phyloP scores from a whole-genome alignment of 2,797 vertebrate genomes.

The Pelobates cultripes region DNA sequence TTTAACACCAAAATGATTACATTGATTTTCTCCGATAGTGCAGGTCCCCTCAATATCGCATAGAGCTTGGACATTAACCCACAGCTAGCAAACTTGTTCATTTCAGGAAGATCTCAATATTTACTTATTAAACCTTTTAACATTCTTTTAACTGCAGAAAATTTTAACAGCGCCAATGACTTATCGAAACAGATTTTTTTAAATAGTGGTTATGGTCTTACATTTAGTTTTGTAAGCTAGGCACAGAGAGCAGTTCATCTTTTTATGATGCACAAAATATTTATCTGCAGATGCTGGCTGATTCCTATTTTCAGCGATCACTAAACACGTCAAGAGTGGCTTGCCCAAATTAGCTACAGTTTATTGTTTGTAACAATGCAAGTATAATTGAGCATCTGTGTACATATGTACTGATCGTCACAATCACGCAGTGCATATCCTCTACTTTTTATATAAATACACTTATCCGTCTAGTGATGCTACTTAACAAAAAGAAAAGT shows the following conservation, averaged over 20 bases:
- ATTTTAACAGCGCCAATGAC: too few species aligned
- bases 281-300: neutral
- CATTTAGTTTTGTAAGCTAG: too few species aligned
- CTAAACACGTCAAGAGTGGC: neutral
- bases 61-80: too few species aligned
- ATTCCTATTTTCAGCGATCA: neutral
- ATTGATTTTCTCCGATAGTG: too few species aligned
- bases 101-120: too few species aligned
- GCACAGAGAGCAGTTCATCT: neutral
- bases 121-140: too few species aligned
- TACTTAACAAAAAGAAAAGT: neutral
- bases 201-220: too few species aligned
- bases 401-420: neutral
- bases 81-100: too few species aligned
- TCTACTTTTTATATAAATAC: slow-evolving; percentile 1
- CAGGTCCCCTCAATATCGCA: too few species aligned
- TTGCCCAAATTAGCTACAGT: neutral
- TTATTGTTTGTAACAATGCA: neutral
- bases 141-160: too few species aligned
- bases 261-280: neutral
- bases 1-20: too few species aligned
- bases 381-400: neutral
- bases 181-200: too few species aligned
- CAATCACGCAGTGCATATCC: neutral
- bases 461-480: neutral